Base-by-base conservation (phyloP, 30 jellyfish, hydroid and myxozoan genomes). In the Chironex yamaguchii region DNA sequence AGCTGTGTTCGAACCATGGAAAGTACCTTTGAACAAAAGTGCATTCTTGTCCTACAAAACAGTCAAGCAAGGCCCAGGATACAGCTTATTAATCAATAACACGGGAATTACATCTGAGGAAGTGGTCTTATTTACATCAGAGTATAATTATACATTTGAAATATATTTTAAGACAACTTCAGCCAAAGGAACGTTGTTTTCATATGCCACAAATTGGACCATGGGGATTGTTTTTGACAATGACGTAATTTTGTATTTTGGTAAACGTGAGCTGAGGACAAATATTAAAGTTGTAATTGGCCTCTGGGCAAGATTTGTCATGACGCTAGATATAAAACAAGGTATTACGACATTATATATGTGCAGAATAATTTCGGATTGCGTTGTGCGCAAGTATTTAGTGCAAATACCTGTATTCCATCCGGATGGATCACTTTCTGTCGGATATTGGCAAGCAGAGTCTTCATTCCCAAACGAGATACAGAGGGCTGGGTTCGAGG, bases 401-500 rank as follows among this genome's bases (percentile, higher is more conserved):
- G 29, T 85, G 84, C 62, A 85, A 36, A 75, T 24, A 84, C 95
- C 86, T 53, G 79, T 54, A 27, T 63, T 85, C 29, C 79, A 36
- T 4, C 1, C 77, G 13, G 63, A 17, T 36, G 95, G 95, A 28
- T 79, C 63, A 21, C 36, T 85, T 33, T 3, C 65, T 52, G 53
- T 85, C 2, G 95, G 95, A 13, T 85, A 71, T 70, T 85, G 95
- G 88, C 95, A 85, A 24, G 62, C 87, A 12, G 74, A 82, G n/a
- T 28, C 29, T 13, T 25, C 52, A 52, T 26, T 21, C 25, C 89
- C 95, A 20, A 67, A 48, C 23, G 49, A 58, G 2, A 80, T 50
- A 1, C 95, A 85, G 78, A 65, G 62, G 28, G 85, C 89, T 0
- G 69, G 78, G 4, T 85, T 85, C 35, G 28, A n/a, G 29, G 95